Percentiles rank a stretch among this genome's conserved stretches.
Evolutionary conservation across 2,113 vertebrate species (phyloP).

Genomic region (Engystomops pustulosus): DNA sequence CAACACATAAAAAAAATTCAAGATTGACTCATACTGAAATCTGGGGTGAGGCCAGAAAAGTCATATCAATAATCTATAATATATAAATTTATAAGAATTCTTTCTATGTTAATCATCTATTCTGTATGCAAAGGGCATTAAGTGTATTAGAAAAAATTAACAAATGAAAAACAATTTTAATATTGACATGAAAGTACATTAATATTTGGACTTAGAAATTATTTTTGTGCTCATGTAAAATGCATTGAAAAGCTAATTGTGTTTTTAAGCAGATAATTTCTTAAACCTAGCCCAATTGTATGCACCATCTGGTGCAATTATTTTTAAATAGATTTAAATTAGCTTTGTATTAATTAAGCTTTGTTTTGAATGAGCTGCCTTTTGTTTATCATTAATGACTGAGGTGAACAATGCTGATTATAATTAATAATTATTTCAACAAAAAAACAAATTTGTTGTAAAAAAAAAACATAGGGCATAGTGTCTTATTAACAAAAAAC

Average conservation of each 20-base stretch:
- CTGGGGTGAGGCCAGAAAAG: neutral
- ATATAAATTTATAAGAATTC: neutral
- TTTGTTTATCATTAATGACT: conserved; percentile 29
- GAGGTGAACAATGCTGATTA: conserved; percentile 29
- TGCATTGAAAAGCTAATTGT: conserved; percentile 37
- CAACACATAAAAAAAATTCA: neutral
- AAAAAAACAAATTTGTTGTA: neutral
- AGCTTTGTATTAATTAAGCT: conserved; percentile 23
- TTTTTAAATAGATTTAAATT: conserved; percentile 29
- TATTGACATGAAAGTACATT: conserved; percentile 25
- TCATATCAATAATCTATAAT: neutral
- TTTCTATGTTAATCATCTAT: conserved; percentile 2
- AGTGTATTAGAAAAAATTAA: neutral
- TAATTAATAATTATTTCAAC: conserved; percentile 22
- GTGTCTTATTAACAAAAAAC: conserved; percentile 35
- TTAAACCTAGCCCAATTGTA: conserved; percentile 29
- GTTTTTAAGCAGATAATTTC: conserved; percentile 40
- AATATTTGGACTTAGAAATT: conserved; percentile 8
- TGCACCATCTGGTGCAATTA: conserved; percentile 12
- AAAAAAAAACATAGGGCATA: neutral
- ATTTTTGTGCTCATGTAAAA: conserved; percentile 16
- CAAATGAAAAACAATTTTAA: neutral
- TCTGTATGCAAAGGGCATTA: neutral
- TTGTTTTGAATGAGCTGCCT: conserved; percentile 34
- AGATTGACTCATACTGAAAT: neutral